Conservation (phyloP, 2,797 vertebrate species). For the Karalla daura region DNA sequence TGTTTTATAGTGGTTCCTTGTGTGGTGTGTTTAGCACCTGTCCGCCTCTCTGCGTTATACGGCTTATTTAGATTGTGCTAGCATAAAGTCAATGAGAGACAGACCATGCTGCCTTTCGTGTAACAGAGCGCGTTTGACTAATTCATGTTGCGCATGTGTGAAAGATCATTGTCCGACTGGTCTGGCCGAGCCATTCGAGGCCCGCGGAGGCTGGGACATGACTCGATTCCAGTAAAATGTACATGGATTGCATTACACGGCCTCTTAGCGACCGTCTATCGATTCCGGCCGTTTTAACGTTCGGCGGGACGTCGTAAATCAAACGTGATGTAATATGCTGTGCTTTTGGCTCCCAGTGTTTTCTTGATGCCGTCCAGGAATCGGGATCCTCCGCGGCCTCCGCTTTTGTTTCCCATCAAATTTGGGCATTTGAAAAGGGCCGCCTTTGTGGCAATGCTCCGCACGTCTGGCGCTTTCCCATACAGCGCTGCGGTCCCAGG, state of each 20-base stretch:
- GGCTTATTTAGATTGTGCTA: not conserved
- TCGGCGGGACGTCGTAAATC: conserved; percentile 57
- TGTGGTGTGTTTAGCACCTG: not conserved
- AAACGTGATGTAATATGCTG: conserved; percentile 53
- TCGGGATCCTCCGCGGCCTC: conserved; percentile 33
- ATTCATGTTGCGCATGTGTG: conserved; percentile 14
- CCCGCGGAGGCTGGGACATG: conserved; percentile 48
- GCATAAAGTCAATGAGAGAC: conserved; percentile 9
- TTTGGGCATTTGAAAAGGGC: conserved; percentile 48
- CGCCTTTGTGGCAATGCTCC: conserved; percentile 51
- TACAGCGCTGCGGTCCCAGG: conserved; percentile 48
- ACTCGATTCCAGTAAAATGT: conserved; percentile 75
- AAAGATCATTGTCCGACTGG: conserved; percentile 27
- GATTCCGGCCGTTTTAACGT: conserved; percentile 64
- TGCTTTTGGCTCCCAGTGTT: conserved; percentile 41
- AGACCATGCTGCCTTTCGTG: conserved; percentile 10
- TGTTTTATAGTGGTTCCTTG: not conserved
- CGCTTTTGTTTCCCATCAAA: conserved; percentile 50
- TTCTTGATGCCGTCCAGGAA: conserved; percentile 50
- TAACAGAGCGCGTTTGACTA: conserved; percentile 25
- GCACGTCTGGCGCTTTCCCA: conserved; percentile 61
- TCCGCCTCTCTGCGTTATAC: not conserved
- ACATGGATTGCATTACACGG: conserved; percentile 65
- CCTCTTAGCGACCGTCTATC: conserved; percentile 70
- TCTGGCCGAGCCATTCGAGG: conserved; percentile 33